Evolutionary conservation across 2,888 invertebrate species (phyloP), one percentile per base, ranked within the genome.

Genomic region (Synanthedon vespiformis): DNA sequence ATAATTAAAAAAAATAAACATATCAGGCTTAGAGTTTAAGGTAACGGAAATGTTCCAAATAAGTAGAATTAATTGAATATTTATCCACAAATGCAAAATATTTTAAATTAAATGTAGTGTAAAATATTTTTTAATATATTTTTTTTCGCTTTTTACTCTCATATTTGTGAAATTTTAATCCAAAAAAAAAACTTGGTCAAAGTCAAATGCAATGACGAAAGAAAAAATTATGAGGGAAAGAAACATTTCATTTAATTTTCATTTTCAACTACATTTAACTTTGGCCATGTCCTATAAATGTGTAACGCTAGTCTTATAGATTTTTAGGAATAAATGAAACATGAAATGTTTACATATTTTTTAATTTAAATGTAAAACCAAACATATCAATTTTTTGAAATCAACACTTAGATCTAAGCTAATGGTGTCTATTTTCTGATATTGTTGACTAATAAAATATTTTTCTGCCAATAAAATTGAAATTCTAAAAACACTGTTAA

Each of bases 391-490:
- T 49, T 55, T 61, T 64, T 62, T 55, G 49, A 52, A 57, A 50
- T 16, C 22, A 50, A 34, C 10, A 50, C 11, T 34, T 50, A 77
- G 72, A 75, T 66, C 64, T 80, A 81, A 78, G 63, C 58, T 74
- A 74, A 77, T 75, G 70, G 56, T 70, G 61, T 67, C 62, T 68
- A 82, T 84, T 83, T 83, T 82, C 77, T 67, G 76, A 83, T 61
- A 64, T 63, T 71, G 61, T 67, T 57, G 57, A 62, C 61, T 63
- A 62, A 62, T 60, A 57, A 60, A 54, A 70, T 75, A 75, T 78
- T 78, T 80, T 80, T 80, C 74, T 73, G 74, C 74, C 74, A 68
- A 68, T 71, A 56, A 10, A 34, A 34, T 34, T 8, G 10, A 8
- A 10, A 34, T 58, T 64, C 56, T 63, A 61, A 59, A 47, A 18